These are phyloP conservation scores for Apostichopus japonicus DNA, from an alignment of 35 echinoderm and acorn worm genomes.

Conservation along the genomic window DNA sequence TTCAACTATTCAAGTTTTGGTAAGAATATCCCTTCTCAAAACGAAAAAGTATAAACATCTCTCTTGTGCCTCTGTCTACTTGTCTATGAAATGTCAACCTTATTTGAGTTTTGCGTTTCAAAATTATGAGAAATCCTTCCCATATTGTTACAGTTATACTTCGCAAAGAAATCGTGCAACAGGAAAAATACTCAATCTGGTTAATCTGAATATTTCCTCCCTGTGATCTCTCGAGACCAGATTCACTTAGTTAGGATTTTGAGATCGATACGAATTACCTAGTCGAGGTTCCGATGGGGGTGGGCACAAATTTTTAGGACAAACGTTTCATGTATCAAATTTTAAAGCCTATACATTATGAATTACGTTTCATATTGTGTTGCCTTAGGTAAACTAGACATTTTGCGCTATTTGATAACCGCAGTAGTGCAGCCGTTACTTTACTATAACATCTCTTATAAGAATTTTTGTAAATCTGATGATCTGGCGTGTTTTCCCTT, in stretches of 20 bases:
- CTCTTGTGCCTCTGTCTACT: not conserved
- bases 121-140: not conserved
- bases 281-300: not conserved
- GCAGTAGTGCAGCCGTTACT: too few relatives aligned
- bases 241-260: not conserved
- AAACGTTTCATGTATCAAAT: too few relatives aligned
- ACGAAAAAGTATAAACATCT: not conserved
- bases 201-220: not conserved
- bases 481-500: too few relatives aligned
- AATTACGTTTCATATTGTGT: too few relatives aligned
- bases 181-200: not conserved
- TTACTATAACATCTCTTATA: too few relatives aligned
- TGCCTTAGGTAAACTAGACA: too few relatives aligned
- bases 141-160: not conserved
- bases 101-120: not conserved
- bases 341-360: too few relatives aligned
- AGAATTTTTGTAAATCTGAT: too few relatives aligned
- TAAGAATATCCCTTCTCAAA: too few relatives aligned
- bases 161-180: not conserved
- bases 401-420: too few relatives aligned
- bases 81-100: not conserved
- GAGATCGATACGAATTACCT: not conserved
- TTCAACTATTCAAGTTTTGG: too few relatives aligned
- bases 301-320: not conserved
- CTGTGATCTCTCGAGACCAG: not conserved